phyloP scores from a whole-genome alignment of 1,140 invertebrate genomes.

The Drosophila erecta region DNA sequence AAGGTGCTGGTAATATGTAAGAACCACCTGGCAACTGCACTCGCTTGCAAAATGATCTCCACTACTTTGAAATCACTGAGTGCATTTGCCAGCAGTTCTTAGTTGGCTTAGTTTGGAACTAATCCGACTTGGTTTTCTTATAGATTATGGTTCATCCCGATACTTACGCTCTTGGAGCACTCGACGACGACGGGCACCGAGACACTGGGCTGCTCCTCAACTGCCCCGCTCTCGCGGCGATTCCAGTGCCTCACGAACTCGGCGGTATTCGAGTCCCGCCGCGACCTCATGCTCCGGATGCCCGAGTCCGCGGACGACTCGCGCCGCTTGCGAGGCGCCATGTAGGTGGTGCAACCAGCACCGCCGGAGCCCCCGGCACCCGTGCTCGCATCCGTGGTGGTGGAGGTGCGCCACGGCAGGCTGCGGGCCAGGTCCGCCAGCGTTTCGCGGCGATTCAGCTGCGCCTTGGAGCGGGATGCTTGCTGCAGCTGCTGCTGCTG shows the following conservation, averaged over 20 bases:
- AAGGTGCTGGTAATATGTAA: background rate
- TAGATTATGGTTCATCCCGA: too few species aligned
- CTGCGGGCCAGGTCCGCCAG: conserved; percentile 92
- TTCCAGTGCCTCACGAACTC: conserved; percentile 90
- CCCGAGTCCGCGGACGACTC: conserved; percentile 93
- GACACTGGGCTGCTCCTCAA: conserved; percentile 66
- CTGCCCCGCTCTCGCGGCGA: conserved; percentile 85
- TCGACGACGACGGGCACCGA: conserved; percentile 71
- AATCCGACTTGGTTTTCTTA: too few species aligned
- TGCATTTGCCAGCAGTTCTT: background rate
- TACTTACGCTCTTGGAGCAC: conserved; percentile 75
- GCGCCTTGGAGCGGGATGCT: conserved; percentile 86
- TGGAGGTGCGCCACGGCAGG: conserved; percentile 90
- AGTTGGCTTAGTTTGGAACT: too few species aligned
- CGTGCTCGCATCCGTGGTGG: conserved; percentile 86
- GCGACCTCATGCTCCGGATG: conserved; percentile 90
- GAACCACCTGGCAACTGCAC: background rate
- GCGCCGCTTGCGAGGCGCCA: conserved; percentile 88
- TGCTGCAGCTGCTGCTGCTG: conserved; percentile 55
- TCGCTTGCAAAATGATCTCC: too few species aligned
- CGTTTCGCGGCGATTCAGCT: conserved; percentile 92
- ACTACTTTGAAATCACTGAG: background rate
- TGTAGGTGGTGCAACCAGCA: conserved; percentile 81
- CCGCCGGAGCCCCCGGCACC: conserved; percentile 32
- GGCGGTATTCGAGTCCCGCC: conserved; percentile 90